Evolutionary conservation across 2,888 invertebrate genomes (phyloP).

Genomic region (Caenorhabditis uteleia): DNA sequence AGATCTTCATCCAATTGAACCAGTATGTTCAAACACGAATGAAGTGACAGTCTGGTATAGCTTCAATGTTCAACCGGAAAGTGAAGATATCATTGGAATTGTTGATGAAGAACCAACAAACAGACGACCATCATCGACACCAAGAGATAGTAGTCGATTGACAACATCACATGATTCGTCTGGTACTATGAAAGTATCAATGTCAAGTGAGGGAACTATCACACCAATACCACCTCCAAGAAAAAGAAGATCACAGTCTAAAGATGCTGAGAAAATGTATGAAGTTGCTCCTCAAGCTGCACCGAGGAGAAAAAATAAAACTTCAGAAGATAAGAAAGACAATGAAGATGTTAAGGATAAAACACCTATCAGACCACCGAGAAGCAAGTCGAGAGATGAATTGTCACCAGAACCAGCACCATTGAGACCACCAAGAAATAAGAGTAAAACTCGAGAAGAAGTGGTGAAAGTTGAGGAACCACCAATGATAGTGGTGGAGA

Average conservation of each 20-base stretch:
- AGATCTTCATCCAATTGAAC: slow-evolving; percentile 29
- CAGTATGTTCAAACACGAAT: slow-evolving; percentile 12
- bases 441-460: neutral
- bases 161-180: slow-evolving; percentile 17
- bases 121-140: slow-evolving; percentile 14
- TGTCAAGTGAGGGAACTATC: neutral
- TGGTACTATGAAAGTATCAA: neutral
- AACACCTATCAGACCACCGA: slow-evolving; percentile 27
- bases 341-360: no score
- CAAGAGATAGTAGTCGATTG: slow-evolving; percentile 14
- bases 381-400: slow-evolving; percentile 5
- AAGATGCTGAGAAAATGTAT: slow-evolving; percentile 14
- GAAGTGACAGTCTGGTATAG: slow-evolving; percentile 35
- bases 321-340: slow-evolving; percentile 3
- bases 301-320: slow-evolving; percentile 1
- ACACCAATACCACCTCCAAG: slow-evolving; percentile 28
- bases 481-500: slow-evolving; percentile 13
- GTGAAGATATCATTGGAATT: slow-evolving; percentile 38
- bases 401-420: slow-evolving; percentile 1
- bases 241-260: slow-evolving; percentile 13
- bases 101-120: slow-evolving; percentile 36
- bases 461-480: neutral
- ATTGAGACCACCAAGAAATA: neutral
- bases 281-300: slow-evolving; percentile 8
- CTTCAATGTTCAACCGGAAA: slow-evolving; percentile 30